These are phyloP conservation scores for Mionectes olivaceus DNA, from an alignment of 2,797 vertebrate genomes.

Conservation along the genomic window DNA sequence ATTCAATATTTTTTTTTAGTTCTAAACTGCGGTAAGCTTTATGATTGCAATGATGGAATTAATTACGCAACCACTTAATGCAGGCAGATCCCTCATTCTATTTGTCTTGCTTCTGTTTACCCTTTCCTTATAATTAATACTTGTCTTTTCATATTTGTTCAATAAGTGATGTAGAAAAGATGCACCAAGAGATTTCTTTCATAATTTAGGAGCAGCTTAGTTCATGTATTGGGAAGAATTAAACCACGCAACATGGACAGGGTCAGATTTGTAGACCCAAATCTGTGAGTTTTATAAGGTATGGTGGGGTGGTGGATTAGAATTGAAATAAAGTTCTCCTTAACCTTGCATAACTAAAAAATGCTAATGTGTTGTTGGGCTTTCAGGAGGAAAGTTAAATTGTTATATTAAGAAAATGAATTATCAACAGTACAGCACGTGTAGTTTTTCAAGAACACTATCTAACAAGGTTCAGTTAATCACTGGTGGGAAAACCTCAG, in stretches of 20 bases:
- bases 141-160: constrained; percentile 24
- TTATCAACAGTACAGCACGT: not conserved
- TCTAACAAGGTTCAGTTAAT: not conserved
- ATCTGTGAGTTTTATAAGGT: not conserved
- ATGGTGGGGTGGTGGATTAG: not conserved
- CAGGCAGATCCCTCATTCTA: not conserved
- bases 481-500: not conserved
- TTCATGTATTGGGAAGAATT: not conserved
- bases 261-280: not conserved
- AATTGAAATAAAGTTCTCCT: not conserved
- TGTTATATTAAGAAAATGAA: not conserved
- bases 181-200: not conserved
- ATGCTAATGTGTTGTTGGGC: not conserved
- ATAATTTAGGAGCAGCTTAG: not conserved
- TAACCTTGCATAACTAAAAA: not conserved
- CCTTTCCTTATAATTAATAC: constrained; percentile 23
- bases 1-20: not conserved
- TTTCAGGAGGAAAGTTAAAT: not conserved
- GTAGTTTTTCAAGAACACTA: not conserved
- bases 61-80: not conserved
- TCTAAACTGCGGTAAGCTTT: not conserved
- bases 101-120: constrained; percentile 20
- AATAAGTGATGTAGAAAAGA: not conserved
- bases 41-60: not conserved
- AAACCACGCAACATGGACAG: not conserved